Evolutionary conservation across 2,797 vertebrate genomes (phyloP), one percentile per base, ranked within the genome.

Genomic region (Fringilla coelebs): DNA sequence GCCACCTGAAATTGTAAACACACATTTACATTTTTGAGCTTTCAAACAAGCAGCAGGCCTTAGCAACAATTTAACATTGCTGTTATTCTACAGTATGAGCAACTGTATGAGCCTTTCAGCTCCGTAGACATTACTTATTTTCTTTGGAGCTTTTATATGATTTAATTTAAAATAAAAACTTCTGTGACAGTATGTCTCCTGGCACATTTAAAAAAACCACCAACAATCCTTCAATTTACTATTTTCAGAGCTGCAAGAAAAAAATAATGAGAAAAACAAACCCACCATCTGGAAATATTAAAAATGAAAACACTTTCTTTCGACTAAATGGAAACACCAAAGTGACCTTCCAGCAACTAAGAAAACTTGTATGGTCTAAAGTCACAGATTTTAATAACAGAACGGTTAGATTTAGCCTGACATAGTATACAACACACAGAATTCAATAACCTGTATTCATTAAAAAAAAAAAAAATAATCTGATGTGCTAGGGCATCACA

Each of bases 1-100:
- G 7, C 99, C 99, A 67, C 99, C 98, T 99, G 65, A 12, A 97
- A 57, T 36, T 13, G 14, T 28, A 95, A 90, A 94, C 3, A 54
- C 3, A 74, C 40, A 55, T 74, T 51, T 24, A 28, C 3, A 34
- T 65, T 76, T 72, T 21, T 46, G 34, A 72, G 51, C 21, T 86
- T 48, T 46, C 52, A 79, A 68, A 25, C 6, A 61, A 26, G 17
- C 17, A 79, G 45, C 18, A 93, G 9, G 8, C 45, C 40, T n/a
- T 34, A 72, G 31, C 22, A 92, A 72, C 40, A 62, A 17, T 41
- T 9, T 57, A 26, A 79, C 21, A 45, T 1, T 17, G 20, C 24
- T 57, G 8, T 29, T 43, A 6, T 67, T 73, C 46, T 32, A 34
- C 7, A 45, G 15, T 21, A n/a, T n/a, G n/a, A n/a, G n/a, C 10